Base-by-base conservation (phyloP, 2,113 vertebrate genomes). In the Engystomops pustulosus region DNA sequence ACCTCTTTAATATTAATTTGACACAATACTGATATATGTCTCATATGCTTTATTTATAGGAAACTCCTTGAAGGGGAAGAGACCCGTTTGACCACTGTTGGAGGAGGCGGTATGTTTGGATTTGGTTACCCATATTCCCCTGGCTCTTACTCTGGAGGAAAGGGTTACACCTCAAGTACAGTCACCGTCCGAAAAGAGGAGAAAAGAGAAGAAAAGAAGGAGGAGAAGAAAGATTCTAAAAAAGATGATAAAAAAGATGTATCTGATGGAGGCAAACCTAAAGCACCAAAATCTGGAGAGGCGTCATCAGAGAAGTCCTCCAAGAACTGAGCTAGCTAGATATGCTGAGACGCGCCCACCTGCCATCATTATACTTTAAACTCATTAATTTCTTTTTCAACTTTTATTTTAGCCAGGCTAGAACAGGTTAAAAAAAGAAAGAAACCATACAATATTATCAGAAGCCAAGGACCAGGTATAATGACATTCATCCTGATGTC, bases 31-130 rank as follows among this genome's bases (percentile, higher is more conserved):
- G 60, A 65, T 41, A 9, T 32, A n/a, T n/a, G n/a, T n/a, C n/a
- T n/a, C n/a, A n/a, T n/a, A n/a, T n/a, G n/a, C n/a, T n/a, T n/a
- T n/a, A n/a, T n/a, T n/a, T n/a, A n/a, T n/a, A 96, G 95, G 91
- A 96, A 96, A 91, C 87, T 95, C 20, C 92, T 96, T 87, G 95
- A 96, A 69, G 94, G 95, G 0, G 94, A 95, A 32, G 95, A 96
- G 87, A 94, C 93, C n/a, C 94, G 95, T 78, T 88, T 96, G 82
- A 95, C 90, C 88, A 88, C 89, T 0, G 88, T 93, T 0, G 87
- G 92, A 0, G 91, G 93, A 0, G 18, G 81, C 11, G 23, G 36
- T 81, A 74, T 79, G n/a, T 85, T 94, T 49, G 92, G 94, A 80
- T 88, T 93, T 0, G 89, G 92, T 78, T 94, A 93, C 86, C 86